Base-by-base conservation (phyloP, 2,888 invertebrate species). In the Phymatocera aterrima region DNA sequence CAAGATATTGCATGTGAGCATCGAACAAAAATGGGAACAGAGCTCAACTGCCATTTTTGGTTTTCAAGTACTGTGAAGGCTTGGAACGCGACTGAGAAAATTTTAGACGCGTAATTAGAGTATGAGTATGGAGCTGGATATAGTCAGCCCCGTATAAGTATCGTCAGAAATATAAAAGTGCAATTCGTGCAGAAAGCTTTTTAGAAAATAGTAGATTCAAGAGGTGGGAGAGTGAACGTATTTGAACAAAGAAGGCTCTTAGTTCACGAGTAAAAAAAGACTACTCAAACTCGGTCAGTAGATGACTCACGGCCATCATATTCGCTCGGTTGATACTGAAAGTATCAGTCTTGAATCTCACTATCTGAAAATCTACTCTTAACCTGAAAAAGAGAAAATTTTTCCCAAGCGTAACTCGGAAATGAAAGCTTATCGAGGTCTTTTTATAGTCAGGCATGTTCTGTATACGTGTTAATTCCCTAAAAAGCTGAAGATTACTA, bases 11-110 rank as follows among this genome's bases (percentile, higher is more conserved):
- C 24, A 46, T 28, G n/a, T 46, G 40, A 68, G 28, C 21, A 43
- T 68, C 40, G 46, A 18, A 43, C 68, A 43, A 46, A 68, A 68
- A 68, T 43, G 43, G 24, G 68, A 68, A 28, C 68, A 68, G 46
- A 21, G 46, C 43, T 43, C 24, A 46, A 68, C 64, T 34, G 37
- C 34, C 64, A 64, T 37, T 64, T 64, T 68, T 43, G n/a, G 24
- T 46, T 46, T 28, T 68, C 46, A 28, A 68, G 43, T 68, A 68
- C 46, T 46, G 68, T 24, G 40, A n/a, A 24, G 68, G 12, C 46
- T 43, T 6, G 46, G 43, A 40, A 4, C 10, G 21, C 46, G 24
- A 21, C 43, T 46, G 68, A 68, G 21, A 24, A 24, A 68, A 68
- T 68, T 68, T 46, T 2, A 24, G 46, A 68, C 34, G 10, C 31